Evolutionary conservation across 2,113 vertebrate genomes (phyloP).

Genomic region (Perca schrenkii): DNA sequence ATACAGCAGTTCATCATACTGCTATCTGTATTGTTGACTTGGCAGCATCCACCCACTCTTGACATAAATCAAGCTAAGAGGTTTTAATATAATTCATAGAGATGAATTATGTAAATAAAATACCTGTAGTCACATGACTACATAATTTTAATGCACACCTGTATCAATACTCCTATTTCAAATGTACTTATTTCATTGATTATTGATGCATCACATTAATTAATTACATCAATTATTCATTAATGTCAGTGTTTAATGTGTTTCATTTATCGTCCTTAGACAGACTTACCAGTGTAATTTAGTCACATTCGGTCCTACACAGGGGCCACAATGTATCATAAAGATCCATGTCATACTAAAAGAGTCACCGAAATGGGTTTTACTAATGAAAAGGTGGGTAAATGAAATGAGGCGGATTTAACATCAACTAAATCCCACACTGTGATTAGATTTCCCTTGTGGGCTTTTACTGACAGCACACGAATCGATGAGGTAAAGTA

Average conservation of each 20-base stretch:
- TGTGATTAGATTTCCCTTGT: conserved; percentile 63
- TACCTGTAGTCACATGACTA: not conserved
- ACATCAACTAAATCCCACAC: conserved; percentile 32
- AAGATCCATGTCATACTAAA: not conserved
- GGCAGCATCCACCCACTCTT: not conserved
- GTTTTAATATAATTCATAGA: not conserved
- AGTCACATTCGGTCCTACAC: conserved; percentile 13
- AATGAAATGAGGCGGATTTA: conserved; percentile 56
- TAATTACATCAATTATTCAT: conserved; percentile 8
- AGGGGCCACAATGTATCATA: conserved; percentile 4
- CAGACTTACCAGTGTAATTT: conserved; percentile 15
- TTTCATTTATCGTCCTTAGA: conserved; percentile 18
- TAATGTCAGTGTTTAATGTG: conserved; percentile 1
- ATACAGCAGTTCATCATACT: not conserved
- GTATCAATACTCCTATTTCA: not conserved
- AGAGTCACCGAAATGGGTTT: conserved; percentile 4
- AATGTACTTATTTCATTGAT: not conserved
- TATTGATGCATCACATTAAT: conserved; percentile 24
- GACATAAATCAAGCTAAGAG: not conserved
- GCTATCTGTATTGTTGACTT: not conserved
- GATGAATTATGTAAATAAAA: not conserved
- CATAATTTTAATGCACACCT: not conserved
- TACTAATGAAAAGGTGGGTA: conserved; percentile 43
- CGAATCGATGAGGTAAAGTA: conserved; percentile 69
- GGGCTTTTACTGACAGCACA: conserved; percentile 61